phyloP scores from a whole-genome alignment of 2,797 vertebrate genomes.

The Paramormyrops hopkinsi region DNA sequence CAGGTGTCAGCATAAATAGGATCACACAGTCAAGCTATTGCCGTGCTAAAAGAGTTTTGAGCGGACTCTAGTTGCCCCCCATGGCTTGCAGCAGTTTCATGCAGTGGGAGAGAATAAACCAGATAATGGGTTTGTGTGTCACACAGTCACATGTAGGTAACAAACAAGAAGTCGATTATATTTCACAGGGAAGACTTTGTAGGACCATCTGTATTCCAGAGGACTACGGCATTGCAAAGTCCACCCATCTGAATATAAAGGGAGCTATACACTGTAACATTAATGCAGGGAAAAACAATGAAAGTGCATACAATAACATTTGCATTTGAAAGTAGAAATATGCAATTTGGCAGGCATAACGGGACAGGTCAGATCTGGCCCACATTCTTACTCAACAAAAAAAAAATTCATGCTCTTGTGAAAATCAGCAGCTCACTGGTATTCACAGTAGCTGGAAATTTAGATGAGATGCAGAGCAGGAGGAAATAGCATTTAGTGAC shows the following conservation, averaged over 20 bases:
- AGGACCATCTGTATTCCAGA: constrained; percentile 44
- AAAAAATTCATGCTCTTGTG: constrained; percentile 42
- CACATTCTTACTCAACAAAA: constrained; percentile 57
- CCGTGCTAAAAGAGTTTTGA: constrained; percentile 38
- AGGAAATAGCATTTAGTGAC: constrained; percentile 62
- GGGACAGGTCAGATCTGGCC: constrained; percentile 40
- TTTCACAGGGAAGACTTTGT: constrained; percentile 48
- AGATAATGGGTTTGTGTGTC: constrained; percentile 59
- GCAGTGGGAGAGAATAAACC: constrained; percentile 54
- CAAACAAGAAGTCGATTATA: constrained; percentile 52
- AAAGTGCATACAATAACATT: constrained; percentile 55
- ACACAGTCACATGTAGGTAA: constrained; percentile 56
- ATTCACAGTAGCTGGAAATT: constrained; percentile 52
- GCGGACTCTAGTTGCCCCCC: constrained; percentile 37
- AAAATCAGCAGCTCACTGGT: constrained; percentile 53
- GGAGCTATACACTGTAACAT: constrained; percentile 45
- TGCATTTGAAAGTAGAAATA: constrained; percentile 57
- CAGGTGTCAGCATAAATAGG: constrained; percentile 53
- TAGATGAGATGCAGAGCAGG: constrained; percentile 47
- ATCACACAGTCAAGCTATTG: constrained; percentile 43
- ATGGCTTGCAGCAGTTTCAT: constrained; percentile 46
- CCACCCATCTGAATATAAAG: constrained; percentile 44
- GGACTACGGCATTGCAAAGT: constrained; percentile 32
- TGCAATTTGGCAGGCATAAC: constrained; percentile 66
- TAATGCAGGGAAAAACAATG: constrained; percentile 61